Evolutionary conservation across 2,888 invertebrate genomes (phyloP), one percentile per base, ranked within the genome.

Genomic region (Lacanobia wlatinum): DNA sequence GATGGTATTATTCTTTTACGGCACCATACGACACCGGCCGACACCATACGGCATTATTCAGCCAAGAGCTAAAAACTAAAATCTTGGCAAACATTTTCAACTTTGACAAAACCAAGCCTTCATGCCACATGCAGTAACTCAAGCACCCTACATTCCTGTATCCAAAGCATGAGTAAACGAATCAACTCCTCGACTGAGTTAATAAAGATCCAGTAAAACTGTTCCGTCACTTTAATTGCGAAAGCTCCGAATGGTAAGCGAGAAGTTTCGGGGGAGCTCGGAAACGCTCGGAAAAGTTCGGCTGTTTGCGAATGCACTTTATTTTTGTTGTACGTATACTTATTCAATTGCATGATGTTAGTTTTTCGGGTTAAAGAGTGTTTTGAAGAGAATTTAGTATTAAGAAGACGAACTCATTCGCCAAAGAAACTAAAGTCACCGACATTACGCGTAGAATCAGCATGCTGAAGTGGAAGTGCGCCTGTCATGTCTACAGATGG

Each of bases 161-260:
- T 65, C 58, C 76, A 73, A 66, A 76, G 69, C 62, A 58, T 64
- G 75, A 80, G 82, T 82, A 82, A 86, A 73, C 80, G 80, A 83
- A 87, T 78, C 66, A 79, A 85, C 83, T 78, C 70, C 21, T 40
- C 56, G 76, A 72, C 70, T 82, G 74, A 91, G 88, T 90, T 89
- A 91, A 92, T 91, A 89, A 88, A 90, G 89, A 90, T 90, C 89
- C 87, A 85, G 86, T 86, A 84, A 86, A 88, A 87, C 90, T 87
- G 90, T 91, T 90, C 86, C 90, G 87, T 87, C 86, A 87, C 89
- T 90, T 90, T 91, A 92, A 92, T 92, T 91, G 90, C 84, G 73
- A 81, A 83, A 82, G 63, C 66, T 82, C 66, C 74, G 77, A 88
- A 86, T 81, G 77, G 86, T 83, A 84, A 85, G 87, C 88, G 88